phyloP scores from a whole-genome alignment of 2,888 invertebrate species.

The Heliconius ismenius region DNA sequence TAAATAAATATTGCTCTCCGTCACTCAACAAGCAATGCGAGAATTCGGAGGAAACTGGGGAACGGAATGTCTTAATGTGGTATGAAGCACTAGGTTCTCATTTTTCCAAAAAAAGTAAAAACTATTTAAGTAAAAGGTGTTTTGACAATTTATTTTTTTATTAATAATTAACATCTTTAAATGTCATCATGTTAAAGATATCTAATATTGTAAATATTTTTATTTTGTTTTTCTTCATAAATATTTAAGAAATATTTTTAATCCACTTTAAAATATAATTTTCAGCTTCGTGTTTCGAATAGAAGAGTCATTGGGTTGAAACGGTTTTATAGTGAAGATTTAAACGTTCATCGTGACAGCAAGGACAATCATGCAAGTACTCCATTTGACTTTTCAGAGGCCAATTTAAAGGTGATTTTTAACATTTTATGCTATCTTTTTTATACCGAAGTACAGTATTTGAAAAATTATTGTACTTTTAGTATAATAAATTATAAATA shows the following conservation, averaged over 20 bases:
- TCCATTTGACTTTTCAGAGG: conserved; percentile 70
- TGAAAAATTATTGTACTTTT: not conserved
- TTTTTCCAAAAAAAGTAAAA: not conserved
- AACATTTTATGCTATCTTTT: not conserved
- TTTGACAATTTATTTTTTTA: not conserved
- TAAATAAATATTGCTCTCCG: too few relatives aligned
- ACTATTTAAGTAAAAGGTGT: not conserved
- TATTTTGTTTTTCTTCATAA: not conserved
- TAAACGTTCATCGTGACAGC: conserved; percentile 64
- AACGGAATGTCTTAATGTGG: too few relatives aligned
- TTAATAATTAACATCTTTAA: too few relatives aligned
- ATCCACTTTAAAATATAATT: conserved; percentile 15
- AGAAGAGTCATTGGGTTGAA: conserved; percentile 55
- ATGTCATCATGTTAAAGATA: conserved; percentile 7
- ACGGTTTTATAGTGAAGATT: conserved; percentile 55
- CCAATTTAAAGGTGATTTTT: conserved; percentile 61
- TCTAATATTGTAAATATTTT: conserved; percentile 6
- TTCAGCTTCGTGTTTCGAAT: conserved; percentile 42
- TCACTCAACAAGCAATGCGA: too few relatives aligned
- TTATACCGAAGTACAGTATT: not conserved
- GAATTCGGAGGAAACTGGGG: too few relatives aligned
- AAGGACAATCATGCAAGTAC: conserved; percentile 59
- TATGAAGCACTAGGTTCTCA: too few relatives aligned
- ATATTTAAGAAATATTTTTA: not conserved
- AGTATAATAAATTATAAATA: too few relatives aligned